Percentiles rank a stretch among this genome's conserved stretches.
These are phyloP conservation scores for Petrophora chlorosata DNA, from an alignment of 2,888 invertebrate species.

Conservation along the genomic window DNA sequence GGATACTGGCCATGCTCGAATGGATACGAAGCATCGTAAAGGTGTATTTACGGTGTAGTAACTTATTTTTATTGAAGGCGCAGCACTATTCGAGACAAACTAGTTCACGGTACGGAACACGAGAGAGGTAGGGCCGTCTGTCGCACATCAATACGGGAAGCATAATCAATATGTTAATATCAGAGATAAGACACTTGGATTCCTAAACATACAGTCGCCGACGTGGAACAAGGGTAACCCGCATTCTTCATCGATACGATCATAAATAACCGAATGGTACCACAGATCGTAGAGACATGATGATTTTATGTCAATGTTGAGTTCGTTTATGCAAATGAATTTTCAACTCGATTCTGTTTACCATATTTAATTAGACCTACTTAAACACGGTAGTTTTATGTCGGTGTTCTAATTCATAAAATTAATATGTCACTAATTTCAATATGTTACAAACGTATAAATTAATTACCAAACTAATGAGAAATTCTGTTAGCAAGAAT, in stretches of 20 bases:
- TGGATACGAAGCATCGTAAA: conserved; percentile 57
- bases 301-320: conserved; percentile 53
- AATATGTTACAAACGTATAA: conserved; percentile 23
- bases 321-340: conserved; percentile 37
- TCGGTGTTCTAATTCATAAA: conserved; percentile 25
- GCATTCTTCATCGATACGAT: conserved; percentile 70
- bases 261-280: conserved; percentile 62
- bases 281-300: conserved; percentile 52
- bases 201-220: conserved; percentile 69
- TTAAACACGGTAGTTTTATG: conserved; percentile 17
- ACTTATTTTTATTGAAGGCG: conserved; percentile 59
- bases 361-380: conserved; percentile 51
- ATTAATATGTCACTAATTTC: conserved; percentile 27
- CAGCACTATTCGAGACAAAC: conserved; percentile 58
- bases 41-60: conserved; percentile 60
- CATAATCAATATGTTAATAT: conserved; percentile 81
- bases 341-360: conserved; percentile 36
- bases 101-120: conserved; percentile 49
- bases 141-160: conserved; percentile 73
- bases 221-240: conserved; percentile 66
- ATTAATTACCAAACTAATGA: conserved; percentile 28
- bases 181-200: conserved; percentile 75
- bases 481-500: conserved; percentile 23
- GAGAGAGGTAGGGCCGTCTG: conserved; percentile 52
- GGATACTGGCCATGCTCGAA: conserved; percentile 47